These are phyloP conservation scores for Neolamprologus modestus DNA, from an alignment of 2,113 vertebrate genomes.

Conservation along the genomic window DNA sequence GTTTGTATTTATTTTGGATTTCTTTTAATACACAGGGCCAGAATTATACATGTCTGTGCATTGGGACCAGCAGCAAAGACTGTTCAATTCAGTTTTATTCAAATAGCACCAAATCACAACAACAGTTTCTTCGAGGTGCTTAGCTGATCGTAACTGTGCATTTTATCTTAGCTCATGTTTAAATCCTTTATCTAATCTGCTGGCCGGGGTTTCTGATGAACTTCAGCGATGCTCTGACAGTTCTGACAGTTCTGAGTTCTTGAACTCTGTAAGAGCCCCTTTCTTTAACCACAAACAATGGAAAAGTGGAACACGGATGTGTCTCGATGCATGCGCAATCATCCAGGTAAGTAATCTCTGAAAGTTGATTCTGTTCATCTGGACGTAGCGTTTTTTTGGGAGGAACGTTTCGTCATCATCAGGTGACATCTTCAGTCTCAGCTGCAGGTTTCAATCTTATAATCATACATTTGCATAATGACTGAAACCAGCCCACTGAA, in stretches of 20 bases:
- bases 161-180: background rate
- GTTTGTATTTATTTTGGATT: background rate
- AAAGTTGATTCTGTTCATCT: too few species aligned
- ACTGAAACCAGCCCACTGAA: background rate
- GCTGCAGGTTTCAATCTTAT: background rate
- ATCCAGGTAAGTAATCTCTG: background rate
- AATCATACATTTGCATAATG: background rate
- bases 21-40: background rate
- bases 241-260: background rate
- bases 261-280: background rate
- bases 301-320: background rate
- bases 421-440: accelerated
- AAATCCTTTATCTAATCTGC: background rate
- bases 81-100: background rate
- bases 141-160: accelerated
- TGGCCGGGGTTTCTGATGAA: background rate
- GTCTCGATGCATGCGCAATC: accelerated
- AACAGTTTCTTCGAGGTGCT: background rate
- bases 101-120: background rate
- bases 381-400: accelerated
- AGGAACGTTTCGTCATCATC: accelerated
- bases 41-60: background rate
- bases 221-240: background rate
- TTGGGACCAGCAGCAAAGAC: background rate
- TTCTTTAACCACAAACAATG: background rate